A percentile compares a stretch with the other conserved stretches of the same genome.
phyloP scores from a whole-genome alignment of 2,113 vertebrate species.

The Excalfactoria chinensis region DNA sequence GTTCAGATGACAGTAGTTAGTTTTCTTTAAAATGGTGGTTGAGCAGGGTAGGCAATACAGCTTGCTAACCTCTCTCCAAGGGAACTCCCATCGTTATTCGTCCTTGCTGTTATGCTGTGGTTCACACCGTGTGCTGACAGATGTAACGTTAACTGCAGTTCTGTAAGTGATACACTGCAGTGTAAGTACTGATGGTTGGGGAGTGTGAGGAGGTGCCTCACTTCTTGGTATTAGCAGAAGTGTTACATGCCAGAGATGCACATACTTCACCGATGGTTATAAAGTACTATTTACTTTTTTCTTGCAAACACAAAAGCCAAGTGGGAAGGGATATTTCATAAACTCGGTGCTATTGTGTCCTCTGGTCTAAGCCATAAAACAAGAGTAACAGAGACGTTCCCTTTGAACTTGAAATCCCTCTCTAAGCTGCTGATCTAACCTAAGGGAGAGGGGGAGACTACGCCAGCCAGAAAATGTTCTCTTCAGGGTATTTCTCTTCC shows the following conservation, averaged over 20 bases:
- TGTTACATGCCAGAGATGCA: not conserved
- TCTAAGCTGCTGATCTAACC: slow-evolving; percentile 71
- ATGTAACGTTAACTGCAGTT: not conserved
- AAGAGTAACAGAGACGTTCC: slow-evolving; percentile 67
- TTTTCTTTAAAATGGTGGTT: not conserved
- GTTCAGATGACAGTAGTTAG: not conserved
- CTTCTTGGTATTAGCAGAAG: not conserved
- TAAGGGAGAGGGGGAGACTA: slow-evolving; percentile 39
- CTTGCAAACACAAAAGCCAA: slow-evolving; percentile 50
- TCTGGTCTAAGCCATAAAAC: slow-evolving; percentile 72
- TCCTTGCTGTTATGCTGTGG: not conserved
- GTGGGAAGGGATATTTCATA: slow-evolving; percentile 59
- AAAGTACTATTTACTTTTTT: slow-evolving; percentile 23
- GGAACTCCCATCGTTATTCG: not conserved
- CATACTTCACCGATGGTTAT: slow-evolving; percentile 16
- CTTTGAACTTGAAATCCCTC: slow-evolving; percentile 77
- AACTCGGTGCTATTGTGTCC: slow-evolving; percentile 66
- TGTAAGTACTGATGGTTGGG: not conserved
- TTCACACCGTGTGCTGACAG: not conserved
- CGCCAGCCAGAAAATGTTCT: slow-evolving; percentile 48
- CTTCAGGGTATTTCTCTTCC: slow-evolving; percentile 24
- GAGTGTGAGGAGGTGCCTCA: not conserved
- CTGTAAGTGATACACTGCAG: not conserved
- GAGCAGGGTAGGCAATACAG: not conserved
- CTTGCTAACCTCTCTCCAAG: not conserved